A percentile compares a stretch with the other conserved stretches of the same genome.
Evolutionary conservation across 2,797 vertebrate species (phyloP).

Genomic region (Lophura swinhoii): DNA sequence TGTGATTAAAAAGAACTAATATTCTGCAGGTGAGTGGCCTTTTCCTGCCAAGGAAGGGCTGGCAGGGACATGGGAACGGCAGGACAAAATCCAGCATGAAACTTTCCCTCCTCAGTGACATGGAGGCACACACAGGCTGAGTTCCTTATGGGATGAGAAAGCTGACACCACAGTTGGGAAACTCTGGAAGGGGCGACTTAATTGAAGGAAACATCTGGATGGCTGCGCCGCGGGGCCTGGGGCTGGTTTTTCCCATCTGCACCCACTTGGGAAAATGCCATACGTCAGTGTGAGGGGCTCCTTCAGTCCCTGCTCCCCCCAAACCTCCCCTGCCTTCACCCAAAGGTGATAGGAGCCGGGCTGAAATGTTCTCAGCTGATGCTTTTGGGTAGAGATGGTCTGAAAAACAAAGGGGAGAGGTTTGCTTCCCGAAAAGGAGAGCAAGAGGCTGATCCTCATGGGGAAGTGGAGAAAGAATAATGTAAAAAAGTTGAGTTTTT

Average conservation of each 20-base stretch:
- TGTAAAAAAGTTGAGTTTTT: background rate
- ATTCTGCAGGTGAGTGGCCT: background rate
- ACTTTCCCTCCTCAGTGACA: background rate
- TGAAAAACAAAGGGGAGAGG: background rate
- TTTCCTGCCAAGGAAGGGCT: background rate
- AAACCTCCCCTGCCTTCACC: background rate
- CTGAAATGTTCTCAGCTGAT: background rate
- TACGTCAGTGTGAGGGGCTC: background rate
- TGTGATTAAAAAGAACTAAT: background rate
- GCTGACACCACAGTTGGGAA: background rate
- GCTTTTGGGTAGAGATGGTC: background rate
- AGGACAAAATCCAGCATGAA: background rate
- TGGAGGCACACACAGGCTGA: background rate
- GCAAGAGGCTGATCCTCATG: background rate
- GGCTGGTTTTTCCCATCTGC: background rate
- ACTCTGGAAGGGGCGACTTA: background rate
- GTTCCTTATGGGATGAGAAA: background rate
- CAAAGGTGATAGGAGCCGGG: background rate
- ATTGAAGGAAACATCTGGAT: background rate
- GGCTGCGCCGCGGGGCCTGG: background rate
- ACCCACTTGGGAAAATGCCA: background rate
- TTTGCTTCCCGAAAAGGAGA: background rate
- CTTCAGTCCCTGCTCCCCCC: background rate
- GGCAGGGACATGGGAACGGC: background rate
- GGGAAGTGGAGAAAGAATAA: background rate